Conservation (phyloP, 1,140 invertebrate genomes). For the Aphidius gifuensis region DNA sequence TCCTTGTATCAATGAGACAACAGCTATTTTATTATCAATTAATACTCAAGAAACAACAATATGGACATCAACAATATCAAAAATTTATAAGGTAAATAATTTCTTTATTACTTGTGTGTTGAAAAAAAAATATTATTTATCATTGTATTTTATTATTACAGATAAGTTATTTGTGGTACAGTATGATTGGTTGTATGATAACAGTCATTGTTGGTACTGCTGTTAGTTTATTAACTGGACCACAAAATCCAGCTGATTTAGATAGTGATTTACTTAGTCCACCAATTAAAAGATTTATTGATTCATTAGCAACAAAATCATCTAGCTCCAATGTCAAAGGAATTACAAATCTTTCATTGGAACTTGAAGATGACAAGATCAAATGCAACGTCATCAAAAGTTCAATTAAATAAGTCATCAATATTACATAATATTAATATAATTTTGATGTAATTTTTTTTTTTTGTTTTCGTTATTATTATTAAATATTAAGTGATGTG, state of each 20-base stretch:
- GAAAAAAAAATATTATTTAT: constrained; percentile 4
- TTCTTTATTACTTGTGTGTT: constrained; percentile 16
- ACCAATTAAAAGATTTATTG: constrained; percentile 46
- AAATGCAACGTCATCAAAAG: not conserved
- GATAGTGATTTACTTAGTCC: constrained; percentile 59
- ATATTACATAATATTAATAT: too few species aligned
- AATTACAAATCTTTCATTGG: constrained; percentile 47
- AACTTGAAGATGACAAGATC: constrained; percentile 47
- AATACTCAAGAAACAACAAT: constrained; percentile 4
- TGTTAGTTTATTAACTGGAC: constrained; percentile 68
- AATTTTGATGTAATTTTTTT: too few species aligned
- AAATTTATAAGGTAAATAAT: constrained; percentile 38
- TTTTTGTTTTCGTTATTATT: too few species aligned
- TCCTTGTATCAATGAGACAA: constrained; percentile 43
- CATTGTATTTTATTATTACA: constrained; percentile 37
- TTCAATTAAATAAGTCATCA: not conserved
- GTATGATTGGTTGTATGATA: constrained; percentile 69
- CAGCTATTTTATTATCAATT: not conserved
- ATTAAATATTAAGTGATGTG: too few species aligned
- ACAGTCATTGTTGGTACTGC: constrained; percentile 70
- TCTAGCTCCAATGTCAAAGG: constrained; percentile 36
- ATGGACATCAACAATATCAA: constrained; percentile 19
- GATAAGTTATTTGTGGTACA: constrained; percentile 75
- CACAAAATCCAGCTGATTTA: constrained; percentile 55
- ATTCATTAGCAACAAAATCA: constrained; percentile 29